Evolutionary conservation across 2,113 vertebrate genomes (phyloP), one percentile per base, ranked within the genome.

Genomic region (Redunca redunca): DNA sequence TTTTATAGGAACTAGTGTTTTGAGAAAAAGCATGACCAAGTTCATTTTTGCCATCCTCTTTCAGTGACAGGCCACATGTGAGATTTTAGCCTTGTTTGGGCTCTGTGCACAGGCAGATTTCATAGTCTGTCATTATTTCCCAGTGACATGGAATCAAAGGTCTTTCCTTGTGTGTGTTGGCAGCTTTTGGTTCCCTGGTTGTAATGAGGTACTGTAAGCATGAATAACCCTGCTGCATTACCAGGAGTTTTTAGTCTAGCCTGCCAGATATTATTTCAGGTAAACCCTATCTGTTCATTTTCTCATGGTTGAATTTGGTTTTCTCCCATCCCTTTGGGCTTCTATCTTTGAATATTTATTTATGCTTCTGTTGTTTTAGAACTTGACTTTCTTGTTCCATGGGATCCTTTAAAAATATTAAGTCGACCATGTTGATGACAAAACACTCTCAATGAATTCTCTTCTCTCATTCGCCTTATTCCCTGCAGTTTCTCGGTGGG

Each of bases 401-500:
- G 71, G 26, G 96, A 95, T 86, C 81, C 92, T 97, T 98, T 98
- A 90, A 98, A 97, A 98, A 97, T 95, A 97, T 74, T 91, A 98
- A 96, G 95, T 97, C 26, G 23, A 96, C 92, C 84, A 77, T 57
- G 94, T 90, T 95, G 60, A 98, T 53, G 90, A 97, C 96, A 98
- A 98, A 94, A 82, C 62, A 97, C 97, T 53, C 93, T 97, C 98
- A 97, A 88, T 93, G 90, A 98, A 90, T 80, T 96, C 94, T 97
- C 77, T 93, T 95, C 98, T 97, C 88, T 96, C 58, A 64, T 96
- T 88, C 30, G 10, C 57, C 95, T 98, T 93, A 57, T 74, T 98
- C 98, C 92, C 89, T 92, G 84, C 52, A 78, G 90, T 86, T 96
- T 98, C 91, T 64, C 82, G 71, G 84, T 84, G 43, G 90, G 97